phyloP scores from a whole-genome alignment of 2,113 vertebrate species.

The Chaenogobius annularis region DNA sequence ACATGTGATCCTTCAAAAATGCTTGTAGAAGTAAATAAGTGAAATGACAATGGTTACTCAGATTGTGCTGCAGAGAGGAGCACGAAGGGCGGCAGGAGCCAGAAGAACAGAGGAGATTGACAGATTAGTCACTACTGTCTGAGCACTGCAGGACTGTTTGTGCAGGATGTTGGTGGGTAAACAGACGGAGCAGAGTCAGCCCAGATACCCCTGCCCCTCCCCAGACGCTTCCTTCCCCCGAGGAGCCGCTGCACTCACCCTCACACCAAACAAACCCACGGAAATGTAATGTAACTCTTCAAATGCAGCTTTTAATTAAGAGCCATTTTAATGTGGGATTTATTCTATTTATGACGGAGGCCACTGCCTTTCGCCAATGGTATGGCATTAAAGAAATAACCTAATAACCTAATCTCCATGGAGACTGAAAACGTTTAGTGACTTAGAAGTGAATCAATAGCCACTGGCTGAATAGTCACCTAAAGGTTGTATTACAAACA shows the following conservation, averaged over 20 bases:
- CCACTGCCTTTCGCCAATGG: too few species aligned
- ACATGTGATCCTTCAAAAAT: too few species aligned
- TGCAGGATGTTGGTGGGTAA: constrained; percentile 67
- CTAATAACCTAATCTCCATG: too few species aligned
- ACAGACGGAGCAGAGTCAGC: constrained; percentile 43
- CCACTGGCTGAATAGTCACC: too few species aligned
- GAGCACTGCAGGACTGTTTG: constrained; percentile 46
- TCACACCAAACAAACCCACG: constrained; percentile 4
- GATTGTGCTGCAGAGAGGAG: constrained; percentile 8
- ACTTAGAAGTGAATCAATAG: too few species aligned
- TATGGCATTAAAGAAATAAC: background rate
- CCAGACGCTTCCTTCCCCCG: constrained; percentile 33
- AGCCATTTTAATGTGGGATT: background rate
- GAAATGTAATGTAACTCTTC: background rate
- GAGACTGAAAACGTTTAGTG: background rate
- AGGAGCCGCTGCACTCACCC: constrained; percentile 23
- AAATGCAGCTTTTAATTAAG: background rate
- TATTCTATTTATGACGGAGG: too few species aligned
- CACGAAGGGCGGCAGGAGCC: constrained; percentile 55
- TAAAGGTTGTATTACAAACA: too few species aligned
- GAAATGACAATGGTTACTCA: too few species aligned
- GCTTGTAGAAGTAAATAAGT: background rate
- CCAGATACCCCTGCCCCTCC: constrained; percentile 29
- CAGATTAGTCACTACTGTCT: constrained; percentile 66
- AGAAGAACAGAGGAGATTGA: constrained; percentile 61